Evolutionary conservation across 1,140 invertebrate species (phyloP), one percentile per base, ranked within the genome.

Genomic region (Macrobrachium rosenbergii): DNA sequence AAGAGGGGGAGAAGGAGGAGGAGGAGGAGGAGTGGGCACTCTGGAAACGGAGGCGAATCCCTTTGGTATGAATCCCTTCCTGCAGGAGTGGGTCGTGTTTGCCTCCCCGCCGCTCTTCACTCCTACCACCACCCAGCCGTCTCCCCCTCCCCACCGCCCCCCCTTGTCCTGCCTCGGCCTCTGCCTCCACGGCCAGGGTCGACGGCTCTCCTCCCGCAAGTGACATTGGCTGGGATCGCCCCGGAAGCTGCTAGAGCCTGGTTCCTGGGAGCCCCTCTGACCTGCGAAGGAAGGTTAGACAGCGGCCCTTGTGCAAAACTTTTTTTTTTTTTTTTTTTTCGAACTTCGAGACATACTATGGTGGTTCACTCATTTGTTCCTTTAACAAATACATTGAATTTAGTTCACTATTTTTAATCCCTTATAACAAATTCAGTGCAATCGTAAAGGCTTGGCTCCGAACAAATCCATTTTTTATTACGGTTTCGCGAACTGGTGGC

Each of bases 51-150:
- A 59, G 45, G 59, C 45, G 43, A 28, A 52, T 87, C 89, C 83
- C 85, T 87, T 63, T 37, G 88, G 69, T 45, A 89, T 88, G 87
- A 86, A 86, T 86, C 77, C 83, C 64, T 79, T 86, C 63, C 77
- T 88, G 88, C 62, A 87, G 89, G 43, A 81, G 80, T 80, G 79
- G 84, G 76, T 88, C 75, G 58, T 90, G 88, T 81, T 89, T 62
- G 81, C 88, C 6, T 69, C 80, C 58, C 52, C 78, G 83, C 77
- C 84, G 77, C 83, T 83, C 85, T 52, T 37, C 43, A 37, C 69
- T 17, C 69, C 58, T 0, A 69, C 64, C 7, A 8, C 59, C 7
- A 79, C 85, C 23, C 37, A 60, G 17, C 80, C 77, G 11, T 17
- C 83, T 21, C 62, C 62, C 14, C 59, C 62, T 16, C 78, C 78